Evolutionary conservation across 2,888 invertebrate genomes (phyloP), one percentile per base, ranked within the genome.

Genomic region (Erebia aethiops): DNA sequence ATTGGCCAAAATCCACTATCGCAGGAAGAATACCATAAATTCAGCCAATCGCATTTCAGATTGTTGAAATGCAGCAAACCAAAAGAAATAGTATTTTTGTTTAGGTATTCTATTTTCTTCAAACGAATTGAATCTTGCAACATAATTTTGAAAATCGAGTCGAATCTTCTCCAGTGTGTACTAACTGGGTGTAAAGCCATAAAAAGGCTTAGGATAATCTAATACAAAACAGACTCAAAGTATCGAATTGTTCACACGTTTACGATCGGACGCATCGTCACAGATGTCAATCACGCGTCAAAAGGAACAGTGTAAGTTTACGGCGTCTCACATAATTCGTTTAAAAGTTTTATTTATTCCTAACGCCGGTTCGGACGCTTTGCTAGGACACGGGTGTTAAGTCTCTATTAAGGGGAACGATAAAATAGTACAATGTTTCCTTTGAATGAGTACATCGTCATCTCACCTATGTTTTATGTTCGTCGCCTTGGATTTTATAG

Each of bases 251-350:
- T 71, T 71, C 74, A 57, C 71, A 72, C 71, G 71, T 76, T 76
- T 74, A 75, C 72, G 74, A 75, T 18, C 57, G n/a, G 46, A 71
- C 71, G 68, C 52, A 65, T 76, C 74, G 78, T 77, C 77, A 77
- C 82, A 81, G 77, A 75, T 80, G 81, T 82, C 80, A 78, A 79
- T 78, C 77, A 72, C 18, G 68, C 70, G 61, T 75, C 76, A 79
- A 80, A 62, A 78, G 75, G 77, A 73, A 76, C 77, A 75, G 71
- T 78, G 77, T 77, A 77, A 74, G 69, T 75, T 81, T 80, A 83
- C 74, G 70, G 71, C 81, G 80, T 82, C 79, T 77, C 82, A 84
- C 79, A 78, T 76, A 80, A 82, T 84, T 81, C 77, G 71, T 73
- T 68, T 63, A 73, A 76, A 74, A 73, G 70, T 77, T 79, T 81